Evolutionary conservation across 2,888 invertebrate genomes (phyloP), one percentile per base, ranked within the genome.

Genomic region (Tinea semifulvella): DNA sequence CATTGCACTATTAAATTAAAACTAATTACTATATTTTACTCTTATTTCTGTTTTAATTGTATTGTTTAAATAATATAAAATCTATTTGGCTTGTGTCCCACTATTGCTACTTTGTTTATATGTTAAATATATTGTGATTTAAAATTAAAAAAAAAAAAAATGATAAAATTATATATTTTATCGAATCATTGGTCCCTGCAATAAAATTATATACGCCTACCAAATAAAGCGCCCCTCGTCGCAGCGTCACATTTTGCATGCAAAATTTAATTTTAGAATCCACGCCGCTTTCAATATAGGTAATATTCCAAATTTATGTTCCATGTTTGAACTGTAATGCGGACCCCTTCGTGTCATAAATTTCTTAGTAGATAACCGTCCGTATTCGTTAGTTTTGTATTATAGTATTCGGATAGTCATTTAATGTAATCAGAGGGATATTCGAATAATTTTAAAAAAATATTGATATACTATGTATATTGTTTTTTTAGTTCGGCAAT

Each of bases 151-250:
- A n/a, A n/a, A n/a, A n/a, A n/a, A n/a, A n/a, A n/a, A n/a, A n/a
- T n/a, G n/a, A n/a, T n/a, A n/a, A n/a, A n/a, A n/a, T n/a, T n/a
- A n/a, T n/a, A n/a, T n/a, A n/a, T n/a, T n/a, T n/a, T n/a, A n/a
- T n/a, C 74, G 61, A 76, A 68, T 74, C 79, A 72, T 75, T 75
- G 77, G 79, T 67, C 77, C 67, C 65, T 55, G 71, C 71, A 70
- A 75, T 79, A 79, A 79, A 80, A 80, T 80, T 80, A 79, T 80
- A 76, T 75, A 80, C 80, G 80, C 80, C 80, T 79, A 69, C 79
- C 68, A 72, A 80, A 80, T 80, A 80, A 63, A 63, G 60, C 35
- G 39, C 61, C 67, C 66, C 60, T 31, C 43, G 31, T 11, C 40
- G 43, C 31, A 13, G 31, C 28, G 43, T 28, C 43, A 19, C 43